Base-by-base conservation (phyloP, 2,797 vertebrate genomes). In the Chaetodon trifasciatus region DNA sequence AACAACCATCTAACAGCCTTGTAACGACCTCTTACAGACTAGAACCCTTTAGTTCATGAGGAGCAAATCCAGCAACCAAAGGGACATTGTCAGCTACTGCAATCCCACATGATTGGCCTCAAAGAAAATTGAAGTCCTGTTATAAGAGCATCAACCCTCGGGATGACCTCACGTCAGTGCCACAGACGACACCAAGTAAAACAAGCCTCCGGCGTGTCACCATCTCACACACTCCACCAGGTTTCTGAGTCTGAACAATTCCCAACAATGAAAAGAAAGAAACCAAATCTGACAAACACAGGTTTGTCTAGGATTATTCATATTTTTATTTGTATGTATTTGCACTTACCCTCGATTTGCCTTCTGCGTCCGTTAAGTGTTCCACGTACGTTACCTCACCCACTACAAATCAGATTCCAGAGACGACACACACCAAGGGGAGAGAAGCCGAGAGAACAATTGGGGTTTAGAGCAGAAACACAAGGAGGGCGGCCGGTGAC, bases 321-420 rank as follows among this genome's bases (percentile, higher is more conserved):
- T 86, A 58, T 75, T 77, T 93, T 91, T 90, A 89, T 94, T 93
- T 89, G 85, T 93, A 92, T 93, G 89, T 94, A 93, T 95, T 95
- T 96, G 96, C 97, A 99, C 98, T 99, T 99, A 99, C 98, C 98
- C 98, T 99, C 96, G 98, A 99, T 97, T 99, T 99, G 96, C 98
- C 98, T 99, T 99, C 98, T 95, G 97, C 97, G 97, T 99, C 98
- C 98, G 98, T 98, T 99, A 99, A 99, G 98, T 99, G 98, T 97
- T 99, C 98, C 98, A 99, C 98, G 98, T 99, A 99, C 97, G 98
- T 99, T 97, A 99, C 98, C 97, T 99, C 98, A 99, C 98, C 98
- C 98, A 99, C 98, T 99, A 99, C 96, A 99, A 99, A 99, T 98
- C 97, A 99, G 98, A 99, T 98, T 98, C 98, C 98, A 98, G 98